These are phyloP conservation scores for Drosophila punjabiensis DNA, from an alignment of 1,140 invertebrate genomes.

Conservation along the genomic window DNA sequence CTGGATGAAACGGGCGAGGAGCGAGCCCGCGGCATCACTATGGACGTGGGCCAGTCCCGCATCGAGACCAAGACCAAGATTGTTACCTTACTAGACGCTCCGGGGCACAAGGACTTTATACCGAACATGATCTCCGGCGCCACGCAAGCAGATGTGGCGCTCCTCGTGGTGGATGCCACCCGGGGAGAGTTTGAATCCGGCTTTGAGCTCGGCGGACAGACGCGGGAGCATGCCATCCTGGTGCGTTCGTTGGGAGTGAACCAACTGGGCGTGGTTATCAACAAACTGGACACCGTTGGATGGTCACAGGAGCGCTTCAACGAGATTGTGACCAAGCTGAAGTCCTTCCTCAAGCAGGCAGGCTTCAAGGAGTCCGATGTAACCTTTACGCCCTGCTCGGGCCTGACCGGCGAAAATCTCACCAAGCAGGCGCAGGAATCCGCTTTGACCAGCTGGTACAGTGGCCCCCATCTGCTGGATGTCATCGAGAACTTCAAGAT, in stretches of 20 bases:
- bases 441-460: conserved; percentile 93
- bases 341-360: conserved; percentile 96
- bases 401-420: conserved; percentile 97
- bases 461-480: conserved; percentile 92
- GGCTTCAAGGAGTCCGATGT: conserved; percentile 96
- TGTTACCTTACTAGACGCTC: conserved; percentile 96
- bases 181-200: conserved; percentile 99
- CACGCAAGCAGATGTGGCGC: conserved; percentile 98
- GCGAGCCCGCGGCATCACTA: conserved; percentile 94
- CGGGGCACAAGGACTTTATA: conserved; percentile 99
- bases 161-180: conserved; percentile 98
- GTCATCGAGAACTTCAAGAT: conserved; percentile 95
- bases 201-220: conserved; percentile 98
- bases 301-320: conserved; percentile 94
- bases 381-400: conserved; percentile 97
- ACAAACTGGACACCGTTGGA: conserved; percentile 93
- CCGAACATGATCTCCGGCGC: conserved; percentile 99
- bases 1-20: conserved; percentile 99
- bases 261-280: conserved; percentile 94
- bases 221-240: conserved; percentile 97
- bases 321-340: conserved; percentile 94
- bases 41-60: conserved; percentile 97
- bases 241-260: conserved; percentile 96
- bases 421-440: conserved; percentile 89
- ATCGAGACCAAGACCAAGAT: conserved; percentile 96